phyloP scores from a whole-genome alignment of 1,140 invertebrate species.

The Pseudobourletiella spinata region DNA sequence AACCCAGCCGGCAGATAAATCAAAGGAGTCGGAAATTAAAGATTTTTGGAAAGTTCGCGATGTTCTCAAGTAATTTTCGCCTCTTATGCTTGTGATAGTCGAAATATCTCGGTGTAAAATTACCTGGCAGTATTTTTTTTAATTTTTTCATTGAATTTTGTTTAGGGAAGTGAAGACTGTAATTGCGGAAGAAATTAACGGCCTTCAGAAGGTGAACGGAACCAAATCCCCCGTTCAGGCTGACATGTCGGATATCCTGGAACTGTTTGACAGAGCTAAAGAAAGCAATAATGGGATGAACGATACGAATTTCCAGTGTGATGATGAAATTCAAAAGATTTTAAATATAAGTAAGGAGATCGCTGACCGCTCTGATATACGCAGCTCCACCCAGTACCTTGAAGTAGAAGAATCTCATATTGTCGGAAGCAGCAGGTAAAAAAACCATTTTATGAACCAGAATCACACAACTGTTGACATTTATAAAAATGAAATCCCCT shows the following conservation, averaged over 20 bases:
- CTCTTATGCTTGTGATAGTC: too few species aligned
- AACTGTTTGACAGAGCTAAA: not conserved
- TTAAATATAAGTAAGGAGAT: not conserved
- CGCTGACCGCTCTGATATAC: not conserved
- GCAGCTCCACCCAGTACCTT: constrained; percentile 16
- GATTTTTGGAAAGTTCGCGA: constrained; percentile 12
- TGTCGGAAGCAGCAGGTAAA: too few species aligned
- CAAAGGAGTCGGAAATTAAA: not conserved
- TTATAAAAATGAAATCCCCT: too few species aligned
- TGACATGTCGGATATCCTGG: not conserved
- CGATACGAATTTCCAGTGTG: not conserved
- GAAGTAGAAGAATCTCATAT: too few species aligned
- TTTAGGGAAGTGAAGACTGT: constrained; percentile 9
- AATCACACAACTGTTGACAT: too few species aligned
- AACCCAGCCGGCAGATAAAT: not conserved
- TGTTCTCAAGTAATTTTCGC: constrained; percentile 12
- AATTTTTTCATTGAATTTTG: not conserved
- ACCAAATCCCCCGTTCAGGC: not conserved
- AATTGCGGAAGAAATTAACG: constrained; percentile 11
- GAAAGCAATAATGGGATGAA: not conserved
- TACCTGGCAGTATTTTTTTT: too few species aligned
- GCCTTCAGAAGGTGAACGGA: not conserved
- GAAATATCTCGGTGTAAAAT: too few species aligned
- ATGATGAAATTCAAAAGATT: constrained; percentile 19
- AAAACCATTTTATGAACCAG: too few species aligned